Percentiles rank a stretch among this genome's conserved stretches.
These are phyloP conservation scores for Drosophila saltans DNA, from an alignment of 1,140 invertebrate genomes.

Conservation along the genomic window DNA sequence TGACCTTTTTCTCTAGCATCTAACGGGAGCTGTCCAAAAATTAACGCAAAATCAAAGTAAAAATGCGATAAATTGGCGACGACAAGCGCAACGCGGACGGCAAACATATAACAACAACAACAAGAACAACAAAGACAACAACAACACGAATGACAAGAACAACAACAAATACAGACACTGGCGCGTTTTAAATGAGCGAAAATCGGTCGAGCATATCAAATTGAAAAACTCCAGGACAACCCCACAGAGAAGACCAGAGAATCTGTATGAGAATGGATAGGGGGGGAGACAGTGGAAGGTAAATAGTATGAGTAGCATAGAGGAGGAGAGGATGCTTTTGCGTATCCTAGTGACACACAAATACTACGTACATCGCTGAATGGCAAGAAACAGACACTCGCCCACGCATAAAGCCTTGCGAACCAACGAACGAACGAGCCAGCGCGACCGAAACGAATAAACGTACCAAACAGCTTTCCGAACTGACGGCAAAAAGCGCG, in stretches of 20 bases:
- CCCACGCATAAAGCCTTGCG: conserved; percentile 36
- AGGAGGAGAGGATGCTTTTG: conserved; percentile 56
- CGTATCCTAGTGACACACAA: conserved; percentile 81
- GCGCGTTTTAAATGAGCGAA: conserved; percentile 77
- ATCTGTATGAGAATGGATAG: neutral
- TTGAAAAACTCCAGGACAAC: conserved; percentile 79
- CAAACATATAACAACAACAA: conserved; percentile 52
- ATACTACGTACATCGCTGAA: conserved; percentile 39
- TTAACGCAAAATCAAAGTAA: conserved; percentile 81
- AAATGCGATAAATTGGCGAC: conserved; percentile 80
- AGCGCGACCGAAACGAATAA: conserved; percentile 1
- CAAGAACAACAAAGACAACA: conserved; percentile 20
- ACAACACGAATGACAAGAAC: conserved; percentile 39
- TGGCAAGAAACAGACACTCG: conserved; percentile 39
- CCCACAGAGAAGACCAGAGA: conserved; percentile 7
- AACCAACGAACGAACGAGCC: conserved; percentile 1
- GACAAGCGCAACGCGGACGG: conserved; percentile 65
- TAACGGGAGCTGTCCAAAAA: conserved; percentile 64
- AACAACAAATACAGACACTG: conserved; percentile 28
- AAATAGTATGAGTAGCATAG: neutral
- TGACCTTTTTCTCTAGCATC: conserved; percentile 4
- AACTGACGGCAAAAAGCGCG: conserved; percentile 63
- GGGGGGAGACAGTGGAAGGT: neutral
- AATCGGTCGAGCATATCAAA: conserved; percentile 81
- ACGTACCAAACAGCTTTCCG: conserved; percentile 3